These are phyloP conservation scores for Odontesthes bonariensis DNA, from an alignment of 2,113 vertebrate genomes.

Conservation along the genomic window DNA sequence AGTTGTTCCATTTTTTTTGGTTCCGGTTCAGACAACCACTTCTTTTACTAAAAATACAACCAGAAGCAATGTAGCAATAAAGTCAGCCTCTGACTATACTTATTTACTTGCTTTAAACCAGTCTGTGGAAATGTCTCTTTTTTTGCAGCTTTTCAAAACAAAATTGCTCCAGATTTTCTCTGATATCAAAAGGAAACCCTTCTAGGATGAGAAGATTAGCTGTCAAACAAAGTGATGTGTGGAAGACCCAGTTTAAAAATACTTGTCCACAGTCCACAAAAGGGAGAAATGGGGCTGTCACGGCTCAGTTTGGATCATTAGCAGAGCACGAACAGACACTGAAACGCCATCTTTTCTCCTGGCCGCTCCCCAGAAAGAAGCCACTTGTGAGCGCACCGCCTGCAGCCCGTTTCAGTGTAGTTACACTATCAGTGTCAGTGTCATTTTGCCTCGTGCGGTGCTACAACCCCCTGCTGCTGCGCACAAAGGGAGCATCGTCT, in stretches of 20 bases:
- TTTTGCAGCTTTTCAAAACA: background rate
- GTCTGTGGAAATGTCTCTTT: too few relatives aligned
- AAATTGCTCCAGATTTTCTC: background rate
- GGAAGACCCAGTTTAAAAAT: constrained; percentile 1
- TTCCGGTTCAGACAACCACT: too few relatives aligned
- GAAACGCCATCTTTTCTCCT: background rate
- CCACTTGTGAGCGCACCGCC: background rate
- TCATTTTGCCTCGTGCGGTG: constrained; percentile 21
- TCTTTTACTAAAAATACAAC: too few relatives aligned
- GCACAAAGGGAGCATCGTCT: constrained; percentile 8
- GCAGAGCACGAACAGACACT: background rate
- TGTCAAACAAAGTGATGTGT: background rate
- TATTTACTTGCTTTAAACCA: background rate
- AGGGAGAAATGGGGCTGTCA: background rate
- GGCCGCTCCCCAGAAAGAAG: constrained; percentile 1
- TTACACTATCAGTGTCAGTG: constrained; percentile 33
- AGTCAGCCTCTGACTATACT: too few relatives aligned
- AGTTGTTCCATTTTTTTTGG: too few relatives aligned
- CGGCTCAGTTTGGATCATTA: background rate
- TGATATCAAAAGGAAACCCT: background rate
- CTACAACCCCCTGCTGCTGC: constrained; percentile 29
- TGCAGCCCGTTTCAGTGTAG: constrained; percentile 25
- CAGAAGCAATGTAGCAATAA: too few relatives aligned
- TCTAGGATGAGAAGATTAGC: constrained; percentile 11
- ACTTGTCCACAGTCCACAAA: background rate